Evolutionary conservation across 2,888 invertebrate genomes (phyloP).

Genomic region (Horisme vitalbata): DNA sequence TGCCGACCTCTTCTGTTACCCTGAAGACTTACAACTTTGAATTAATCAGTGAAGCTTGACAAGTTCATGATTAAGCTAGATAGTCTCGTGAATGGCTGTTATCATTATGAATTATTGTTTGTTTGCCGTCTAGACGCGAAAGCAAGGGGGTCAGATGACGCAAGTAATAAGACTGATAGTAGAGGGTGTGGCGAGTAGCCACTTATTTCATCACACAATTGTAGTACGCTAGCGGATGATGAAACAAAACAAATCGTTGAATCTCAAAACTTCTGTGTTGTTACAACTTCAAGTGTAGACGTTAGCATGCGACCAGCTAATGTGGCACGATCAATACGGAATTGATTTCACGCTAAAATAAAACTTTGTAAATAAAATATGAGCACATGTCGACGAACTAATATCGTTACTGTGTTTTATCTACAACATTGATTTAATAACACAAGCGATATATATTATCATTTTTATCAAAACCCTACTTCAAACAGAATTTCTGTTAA

Average conservation of each 20-base stretch:
- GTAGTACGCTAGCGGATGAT: constrained; percentile 24
- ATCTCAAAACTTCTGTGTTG: constrained; percentile 11
- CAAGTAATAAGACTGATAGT: constrained; percentile 16
- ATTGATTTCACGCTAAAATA: not conserved
- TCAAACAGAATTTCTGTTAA: too few relatives aligned
- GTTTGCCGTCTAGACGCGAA: constrained; percentile 32
- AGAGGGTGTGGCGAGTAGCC: constrained; percentile 36
- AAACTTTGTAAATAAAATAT: constrained; percentile 1
- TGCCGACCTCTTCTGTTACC: constrained; percentile 37
- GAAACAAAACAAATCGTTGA: constrained; percentile 35
- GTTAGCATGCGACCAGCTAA: not conserved
- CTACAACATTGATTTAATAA: too few relatives aligned
- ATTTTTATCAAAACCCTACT: too few relatives aligned
- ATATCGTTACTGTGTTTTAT: too few relatives aligned
- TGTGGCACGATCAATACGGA: not conserved
- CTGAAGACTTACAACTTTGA: constrained; percentile 43
- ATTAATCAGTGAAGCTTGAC: constrained; percentile 50
- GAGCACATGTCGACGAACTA: not conserved
- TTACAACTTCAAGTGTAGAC: constrained; percentile 3
- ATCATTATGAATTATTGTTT: constrained; percentile 20
- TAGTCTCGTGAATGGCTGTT: constrained; percentile 11
- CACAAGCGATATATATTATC: not conserved
- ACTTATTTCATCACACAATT: constrained; percentile 41
- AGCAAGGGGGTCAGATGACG: constrained; percentile 38
- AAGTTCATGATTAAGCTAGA: constrained; percentile 34